phyloP scores from a whole-genome alignment of 2,888 invertebrate genomes.

The Muscina levida region DNA sequence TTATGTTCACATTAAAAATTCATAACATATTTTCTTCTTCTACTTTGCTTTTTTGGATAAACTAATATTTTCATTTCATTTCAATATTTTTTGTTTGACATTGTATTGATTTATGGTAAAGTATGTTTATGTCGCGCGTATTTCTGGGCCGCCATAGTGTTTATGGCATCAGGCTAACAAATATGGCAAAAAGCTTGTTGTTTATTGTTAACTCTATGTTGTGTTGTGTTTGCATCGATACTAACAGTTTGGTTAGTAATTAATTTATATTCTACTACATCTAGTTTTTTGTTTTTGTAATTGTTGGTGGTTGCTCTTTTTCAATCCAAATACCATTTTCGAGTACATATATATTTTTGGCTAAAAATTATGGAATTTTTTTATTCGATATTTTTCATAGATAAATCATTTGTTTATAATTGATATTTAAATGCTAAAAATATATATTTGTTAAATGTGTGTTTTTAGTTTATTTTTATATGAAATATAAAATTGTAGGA shows the following conservation, averaged over 20 bases:
- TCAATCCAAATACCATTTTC: constrained; percentile 32
- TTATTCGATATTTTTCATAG: background rate
- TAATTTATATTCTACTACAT: constrained; percentile 11
- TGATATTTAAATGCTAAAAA: constrained; percentile 48
- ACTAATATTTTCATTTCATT: no score
- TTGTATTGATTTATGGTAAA: constrained; percentile 59
- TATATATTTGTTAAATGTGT: constrained; percentile 26
- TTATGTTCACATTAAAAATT: no score
- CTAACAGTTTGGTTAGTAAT: constrained; percentile 12
- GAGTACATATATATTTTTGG: background rate
- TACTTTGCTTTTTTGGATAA: no score
- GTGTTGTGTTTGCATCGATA: no score
- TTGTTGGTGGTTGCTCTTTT: no score
- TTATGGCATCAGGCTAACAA: constrained; percentile 45
- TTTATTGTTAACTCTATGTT: constrained; percentile 15
- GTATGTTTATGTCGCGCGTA: constrained; percentile 13
- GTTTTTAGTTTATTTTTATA: background rate
- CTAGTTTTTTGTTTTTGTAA: no score
- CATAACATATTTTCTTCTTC: no score
- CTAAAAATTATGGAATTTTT: no score
- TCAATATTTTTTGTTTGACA: no score
- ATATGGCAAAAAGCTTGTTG: constrained; percentile 9
- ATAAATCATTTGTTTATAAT: constrained; percentile 55
- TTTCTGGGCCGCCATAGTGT: constrained; percentile 40
- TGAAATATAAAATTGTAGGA: background rate